These are phyloP conservation scores for Tympanuchus pallidicinctus DNA, from an alignment of 2,113 vertebrate species.

Conservation along the genomic window DNA sequence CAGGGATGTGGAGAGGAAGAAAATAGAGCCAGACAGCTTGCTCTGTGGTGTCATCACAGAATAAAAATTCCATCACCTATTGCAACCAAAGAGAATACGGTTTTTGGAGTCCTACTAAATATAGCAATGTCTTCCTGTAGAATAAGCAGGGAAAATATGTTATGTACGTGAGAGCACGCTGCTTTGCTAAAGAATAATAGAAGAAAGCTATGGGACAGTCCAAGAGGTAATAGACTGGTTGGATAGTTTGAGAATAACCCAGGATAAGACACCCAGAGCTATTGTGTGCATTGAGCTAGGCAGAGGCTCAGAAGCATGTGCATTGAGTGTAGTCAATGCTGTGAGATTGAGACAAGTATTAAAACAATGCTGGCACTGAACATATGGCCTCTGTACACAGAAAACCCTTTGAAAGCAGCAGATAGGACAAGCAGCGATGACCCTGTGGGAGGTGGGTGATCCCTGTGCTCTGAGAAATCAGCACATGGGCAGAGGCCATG, in stretches of 20 bases:
- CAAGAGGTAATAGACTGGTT: neutral
- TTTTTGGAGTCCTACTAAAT: neutral
- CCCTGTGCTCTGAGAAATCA: neutral
- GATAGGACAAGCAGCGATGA: neutral
- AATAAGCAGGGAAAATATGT: neutral
- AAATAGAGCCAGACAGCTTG: neutral
- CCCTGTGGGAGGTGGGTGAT: neutral
- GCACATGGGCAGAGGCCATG: neutral
- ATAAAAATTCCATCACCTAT: rapidly evolving
- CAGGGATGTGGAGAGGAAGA: neutral
- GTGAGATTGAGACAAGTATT: neutral
- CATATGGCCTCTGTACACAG: neutral
- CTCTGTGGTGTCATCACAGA: neutral
- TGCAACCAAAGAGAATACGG: neutral
- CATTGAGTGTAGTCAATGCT: rapidly evolving
- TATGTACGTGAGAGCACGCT: neutral
- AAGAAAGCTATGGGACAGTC: neutral
- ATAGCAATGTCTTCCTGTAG: neutral
- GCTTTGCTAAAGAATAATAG: neutral
- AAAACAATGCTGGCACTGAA: neutral
- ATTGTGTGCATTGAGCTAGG: neutral
- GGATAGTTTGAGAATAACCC: neutral
- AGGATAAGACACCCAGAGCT: neutral
- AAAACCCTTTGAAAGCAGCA: neutral
- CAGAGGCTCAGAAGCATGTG: neutral